These are phyloP conservation scores for Acrobasis suavella DNA, from an alignment of 2,888 invertebrate genomes.

Conservation along the genomic window DNA sequence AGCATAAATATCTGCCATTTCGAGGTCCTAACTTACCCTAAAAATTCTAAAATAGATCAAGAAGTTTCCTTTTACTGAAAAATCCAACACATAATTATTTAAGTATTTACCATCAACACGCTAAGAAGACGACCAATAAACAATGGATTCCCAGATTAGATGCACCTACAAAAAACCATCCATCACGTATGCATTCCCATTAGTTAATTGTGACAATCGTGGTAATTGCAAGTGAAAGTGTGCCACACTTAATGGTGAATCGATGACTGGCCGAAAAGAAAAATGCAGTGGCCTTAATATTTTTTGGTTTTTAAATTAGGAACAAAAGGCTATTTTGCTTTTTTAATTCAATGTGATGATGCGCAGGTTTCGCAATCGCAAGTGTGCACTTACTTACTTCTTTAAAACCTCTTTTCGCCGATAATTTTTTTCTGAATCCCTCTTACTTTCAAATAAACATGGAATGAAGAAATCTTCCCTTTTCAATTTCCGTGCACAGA, in stretches of 20 bases:
- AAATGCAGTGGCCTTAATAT: conserved; percentile 2
- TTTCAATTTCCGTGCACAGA: neutral
- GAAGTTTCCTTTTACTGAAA: no score
- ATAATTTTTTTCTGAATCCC: neutral
- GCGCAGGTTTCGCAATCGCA: neutral
- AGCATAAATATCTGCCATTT: no score
- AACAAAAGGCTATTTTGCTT: neutral
- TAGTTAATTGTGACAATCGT: conserved; percentile 50
- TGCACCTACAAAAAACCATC: neutral
- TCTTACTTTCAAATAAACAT: neutral
- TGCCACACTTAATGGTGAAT: conserved; percentile 36
- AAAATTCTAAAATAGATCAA: no score
- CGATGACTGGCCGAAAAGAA: conserved; percentile 26
- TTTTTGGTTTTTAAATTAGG: neutral
- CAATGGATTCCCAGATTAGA: no score
- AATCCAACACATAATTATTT: no score
- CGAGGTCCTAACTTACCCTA: no score
- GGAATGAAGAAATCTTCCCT: no score
- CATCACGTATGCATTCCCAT: conserved; percentile 47
- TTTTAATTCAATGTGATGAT: neutral
- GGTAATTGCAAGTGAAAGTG: conserved; percentile 59
- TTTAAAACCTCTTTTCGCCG: neutral
- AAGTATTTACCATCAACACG: no score
- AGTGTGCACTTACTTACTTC: no score
- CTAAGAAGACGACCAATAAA: no score